phyloP scores from a whole-genome alignment of 2,113 vertebrate species.

The Lasiurus cinereus region DNA sequence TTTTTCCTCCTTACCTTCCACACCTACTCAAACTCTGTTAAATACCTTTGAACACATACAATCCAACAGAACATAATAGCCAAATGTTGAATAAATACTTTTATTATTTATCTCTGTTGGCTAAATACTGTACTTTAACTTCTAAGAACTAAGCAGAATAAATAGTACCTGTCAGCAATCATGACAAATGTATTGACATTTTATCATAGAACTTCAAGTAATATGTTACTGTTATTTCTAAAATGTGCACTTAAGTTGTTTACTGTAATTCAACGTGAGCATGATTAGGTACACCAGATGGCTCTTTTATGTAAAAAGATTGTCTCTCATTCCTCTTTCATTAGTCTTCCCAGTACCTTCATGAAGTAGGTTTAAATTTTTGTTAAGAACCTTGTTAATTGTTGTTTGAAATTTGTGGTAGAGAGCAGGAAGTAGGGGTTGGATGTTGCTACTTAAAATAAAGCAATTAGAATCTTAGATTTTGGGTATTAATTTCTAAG shows the following conservation, averaged over 20 bases:
- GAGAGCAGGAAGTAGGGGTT: background rate
- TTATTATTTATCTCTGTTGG: slow-evolving; percentile 27
- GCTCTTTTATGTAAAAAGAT: slow-evolving; percentile 59
- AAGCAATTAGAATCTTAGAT: background rate
- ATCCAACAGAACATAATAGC: background rate
- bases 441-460: slow-evolving; percentile 17
- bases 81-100: slow-evolving; percentile 33
- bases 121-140: slow-evolving; percentile 28
- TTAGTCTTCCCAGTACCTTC: slow-evolving; percentile 44
- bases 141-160: slow-evolving; percentile 35
- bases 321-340: slow-evolving; percentile 46
- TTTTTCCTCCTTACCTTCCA: slow-evolving; percentile 51
- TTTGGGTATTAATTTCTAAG: slow-evolving; percentile 33
- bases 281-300: slow-evolving; percentile 66
- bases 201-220: slow-evolving; percentile 65
- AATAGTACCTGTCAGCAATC: slow-evolving; percentile 42
- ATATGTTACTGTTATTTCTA: slow-evolving; percentile 59
- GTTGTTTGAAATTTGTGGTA: slow-evolving; percentile 56
- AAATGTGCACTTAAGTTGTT: slow-evolving; percentile 63
- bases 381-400: slow-evolving; percentile 40
- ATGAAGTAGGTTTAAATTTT: slow-evolving; percentile 55
- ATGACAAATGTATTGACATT: slow-evolving; percentile 50
- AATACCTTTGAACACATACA: background rate
- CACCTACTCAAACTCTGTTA: background rate
- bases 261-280: slow-evolving; percentile 55